Conservation (phyloP, 2,797 vertebrate species). For the Hydrocynus forskahlii region DNA sequence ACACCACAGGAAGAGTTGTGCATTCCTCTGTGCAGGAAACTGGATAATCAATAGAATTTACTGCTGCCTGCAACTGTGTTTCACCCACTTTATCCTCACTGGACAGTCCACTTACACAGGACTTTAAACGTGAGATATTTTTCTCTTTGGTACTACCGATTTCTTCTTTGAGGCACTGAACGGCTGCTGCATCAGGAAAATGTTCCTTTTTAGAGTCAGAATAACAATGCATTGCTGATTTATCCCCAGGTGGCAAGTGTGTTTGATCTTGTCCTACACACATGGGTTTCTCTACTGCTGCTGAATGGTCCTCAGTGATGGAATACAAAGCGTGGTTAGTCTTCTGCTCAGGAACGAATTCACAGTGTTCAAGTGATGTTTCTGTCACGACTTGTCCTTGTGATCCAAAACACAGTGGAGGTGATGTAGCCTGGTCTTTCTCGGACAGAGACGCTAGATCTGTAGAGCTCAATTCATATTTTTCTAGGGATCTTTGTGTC, state of each 20-base stretch:
- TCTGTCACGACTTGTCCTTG: conserved; percentile 19
- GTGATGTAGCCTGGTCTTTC: conserved; percentile 4
- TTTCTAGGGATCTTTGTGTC: conserved; percentile 26
- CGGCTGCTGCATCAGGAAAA: conserved; percentile 20
- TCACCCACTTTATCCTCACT: conserved; percentile 25
- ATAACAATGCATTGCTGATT: background rate
- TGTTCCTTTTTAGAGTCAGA: conserved; percentile 10
- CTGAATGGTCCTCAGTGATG: conserved; percentile 35
- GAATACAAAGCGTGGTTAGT: conserved; percentile 29
- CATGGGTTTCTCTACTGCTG: background rate
- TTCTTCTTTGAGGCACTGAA: conserved; percentile 3
- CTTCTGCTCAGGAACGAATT: conserved; percentile 25
- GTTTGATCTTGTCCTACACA: conserved; percentile 3
- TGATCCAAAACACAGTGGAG: background rate
- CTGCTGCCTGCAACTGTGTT: conserved; percentile 1
- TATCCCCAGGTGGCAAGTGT: conserved; percentile 6
- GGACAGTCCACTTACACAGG: conserved; percentile 9
- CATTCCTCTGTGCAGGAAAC: background rate
- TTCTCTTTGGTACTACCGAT: conserved; percentile 12
- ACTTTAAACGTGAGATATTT: conserved; percentile 6
- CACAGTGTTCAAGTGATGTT: conserved; percentile 9
- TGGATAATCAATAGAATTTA: conserved; percentile 16
- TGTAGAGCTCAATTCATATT: background rate
- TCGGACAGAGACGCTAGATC: conserved; percentile 8
- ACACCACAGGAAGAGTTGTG: conserved; percentile 10